phyloP scores from a whole-genome alignment of 2,113 vertebrate species.

The Brachypteracias leptosomus region DNA sequence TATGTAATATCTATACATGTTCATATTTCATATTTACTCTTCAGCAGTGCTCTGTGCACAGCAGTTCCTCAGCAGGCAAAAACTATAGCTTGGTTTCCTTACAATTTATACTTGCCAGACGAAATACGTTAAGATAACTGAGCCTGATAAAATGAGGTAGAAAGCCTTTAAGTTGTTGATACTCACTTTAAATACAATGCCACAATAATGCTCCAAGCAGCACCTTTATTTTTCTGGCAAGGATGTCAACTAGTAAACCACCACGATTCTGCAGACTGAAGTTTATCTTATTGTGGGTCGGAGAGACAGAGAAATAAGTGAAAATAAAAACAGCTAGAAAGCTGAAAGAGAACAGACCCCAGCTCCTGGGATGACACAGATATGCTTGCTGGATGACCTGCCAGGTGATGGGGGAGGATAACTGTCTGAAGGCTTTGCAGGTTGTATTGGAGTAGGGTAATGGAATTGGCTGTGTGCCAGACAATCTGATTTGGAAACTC shows the following conservation, averaged over 20 bases:
- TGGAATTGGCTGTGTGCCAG: constrained; percentile 56
- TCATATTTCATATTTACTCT: background rate
- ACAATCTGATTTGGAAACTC: constrained; percentile 63
- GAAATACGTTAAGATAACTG: background rate
- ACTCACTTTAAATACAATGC: background rate
- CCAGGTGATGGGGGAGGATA: background rate
- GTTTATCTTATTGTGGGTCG: background rate
- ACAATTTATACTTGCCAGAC: background rate
- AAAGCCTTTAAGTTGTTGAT: background rate
- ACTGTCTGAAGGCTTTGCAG: constrained; percentile 31
- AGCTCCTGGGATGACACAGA: background rate
- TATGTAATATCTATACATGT: background rate
- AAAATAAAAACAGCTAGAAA: background rate
- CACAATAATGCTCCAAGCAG: background rate
- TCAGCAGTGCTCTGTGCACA: background rate
- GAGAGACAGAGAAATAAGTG: background rate
- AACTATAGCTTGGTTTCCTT: background rate
- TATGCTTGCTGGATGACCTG: background rate
- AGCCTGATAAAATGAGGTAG: background rate
- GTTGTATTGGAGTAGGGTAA: constrained; percentile 11
- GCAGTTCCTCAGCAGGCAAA: background rate
- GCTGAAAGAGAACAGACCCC: background rate
- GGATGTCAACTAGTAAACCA: background rate
- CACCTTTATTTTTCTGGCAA: background rate
- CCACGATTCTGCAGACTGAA: background rate